Base-by-base conservation (phyloP, 2,888 invertebrate species). In the Rosalia funebris region DNA sequence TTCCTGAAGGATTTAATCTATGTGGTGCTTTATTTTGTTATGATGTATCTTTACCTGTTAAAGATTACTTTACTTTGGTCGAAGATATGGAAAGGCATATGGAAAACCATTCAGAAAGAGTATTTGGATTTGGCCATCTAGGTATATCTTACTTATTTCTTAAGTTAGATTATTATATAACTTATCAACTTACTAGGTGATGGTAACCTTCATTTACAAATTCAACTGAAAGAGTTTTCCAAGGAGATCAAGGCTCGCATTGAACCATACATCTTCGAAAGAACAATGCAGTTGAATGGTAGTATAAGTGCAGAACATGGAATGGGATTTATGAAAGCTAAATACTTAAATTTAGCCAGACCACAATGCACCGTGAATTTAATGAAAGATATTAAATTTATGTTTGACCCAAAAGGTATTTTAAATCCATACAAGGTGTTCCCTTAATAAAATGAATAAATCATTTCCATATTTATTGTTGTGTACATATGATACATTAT, bases 301-400 rank as follows among this genome's bases (percentile, higher is more conserved):
- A 97, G 97, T 71, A 86, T 93, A 2, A 96, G 96, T 77, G 96
- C 98, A 0, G 98, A 98, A 81, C 98, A 99, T 81, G 98, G 98
- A 0, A 88, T 98, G 36, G 98, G 97, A 0, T 92, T 95, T 76
- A 86, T 90, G 55, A 96, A 96, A 77, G 87, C 88, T 1, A 86
- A 91, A 70, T 94, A 89, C 82, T 85, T 96, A 50, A 87, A 88
- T 65, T 89, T 89, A 78, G 91, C 92, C 55, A 95, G 95, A 81
- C 85, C 88, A 36, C 69, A 82, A 12, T 85, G 88, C 10, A 89
- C 92, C 0, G 85, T 96, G 11, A 78, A 84, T 1, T 82, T 95
- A 44, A 97, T 98, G 95, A 85, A 85, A 46, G 83, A 89, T 45
- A 79, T 98, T 44, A 98, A 98, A 79, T 79, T 81, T 10, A 74